Evolutionary conservation across 2,888 invertebrate genomes (phyloP).

Genomic region (Ditula angustiorana): DNA sequence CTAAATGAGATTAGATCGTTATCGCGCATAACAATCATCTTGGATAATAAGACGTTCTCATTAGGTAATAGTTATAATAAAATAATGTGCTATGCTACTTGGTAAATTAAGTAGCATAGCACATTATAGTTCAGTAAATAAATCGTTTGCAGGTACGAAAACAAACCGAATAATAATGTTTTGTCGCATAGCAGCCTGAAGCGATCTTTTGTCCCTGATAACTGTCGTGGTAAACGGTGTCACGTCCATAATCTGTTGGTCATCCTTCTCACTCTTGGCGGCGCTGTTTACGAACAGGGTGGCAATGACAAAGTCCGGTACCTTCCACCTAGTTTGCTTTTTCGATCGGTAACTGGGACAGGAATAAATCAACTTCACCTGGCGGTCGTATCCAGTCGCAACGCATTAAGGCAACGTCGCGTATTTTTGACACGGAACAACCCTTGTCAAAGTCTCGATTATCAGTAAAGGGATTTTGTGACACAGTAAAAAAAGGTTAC

Average conservation of each 20-base stretch:
- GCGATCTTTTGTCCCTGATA: constrained; percentile 26
- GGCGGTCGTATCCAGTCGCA: constrained; percentile 25
- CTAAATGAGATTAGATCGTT: background rate
- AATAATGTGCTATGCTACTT: background rate
- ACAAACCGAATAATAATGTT: background rate
- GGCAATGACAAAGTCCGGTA: constrained; percentile 28
- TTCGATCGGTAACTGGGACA: constrained; percentile 53
- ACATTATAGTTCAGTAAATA: too few species aligned
- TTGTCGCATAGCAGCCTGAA: constrained; percentile 7
- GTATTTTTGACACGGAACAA: constrained; percentile 37
- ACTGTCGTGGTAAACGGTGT: constrained; percentile 15
- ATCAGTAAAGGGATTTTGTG: constrained; percentile 38
- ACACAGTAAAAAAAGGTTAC: constrained; percentile 34
- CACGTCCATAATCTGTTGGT: constrained; percentile 23
- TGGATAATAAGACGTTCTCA: background rate
- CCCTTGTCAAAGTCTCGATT: constrained; percentile 41
- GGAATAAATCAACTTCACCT: constrained; percentile 54
- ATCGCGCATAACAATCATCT: background rate
- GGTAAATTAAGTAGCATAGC: too few species aligned
- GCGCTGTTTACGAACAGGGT: constrained; percentile 28
- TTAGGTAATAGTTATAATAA: background rate
- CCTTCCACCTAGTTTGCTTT: constrained; percentile 27
- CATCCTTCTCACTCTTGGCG: constrained; percentile 26
- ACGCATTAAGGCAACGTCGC: constrained; percentile 33
- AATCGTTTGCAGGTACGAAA: background rate